Conservation (phyloP, 2,888 invertebrate species). For the Metallyticus violacea region DNA sequence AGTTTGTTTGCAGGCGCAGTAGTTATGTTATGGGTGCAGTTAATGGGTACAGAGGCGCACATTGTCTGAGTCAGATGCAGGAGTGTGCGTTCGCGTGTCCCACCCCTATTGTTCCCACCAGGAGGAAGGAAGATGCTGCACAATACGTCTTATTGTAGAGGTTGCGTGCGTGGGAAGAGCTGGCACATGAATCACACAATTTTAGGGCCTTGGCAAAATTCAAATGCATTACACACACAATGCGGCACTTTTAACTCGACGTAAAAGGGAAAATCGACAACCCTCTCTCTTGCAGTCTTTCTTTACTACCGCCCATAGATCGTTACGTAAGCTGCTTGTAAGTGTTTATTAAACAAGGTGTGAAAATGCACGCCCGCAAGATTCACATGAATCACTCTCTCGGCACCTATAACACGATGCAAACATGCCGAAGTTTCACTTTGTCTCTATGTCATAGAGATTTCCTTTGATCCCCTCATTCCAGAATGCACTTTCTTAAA, state of each 20-base stretch:
- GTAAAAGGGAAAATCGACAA: neutral
- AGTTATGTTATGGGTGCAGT: neutral
- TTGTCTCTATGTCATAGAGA: neutral
- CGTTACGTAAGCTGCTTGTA: neutral
- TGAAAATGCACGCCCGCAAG: neutral
- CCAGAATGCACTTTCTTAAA: no score
- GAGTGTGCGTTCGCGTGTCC: neutral
- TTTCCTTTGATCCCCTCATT: no score
- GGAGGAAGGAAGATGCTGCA: neutral
- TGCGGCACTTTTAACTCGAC: neutral
- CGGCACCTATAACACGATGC: neutral
- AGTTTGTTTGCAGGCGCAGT: neutral
- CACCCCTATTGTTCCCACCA: neutral
- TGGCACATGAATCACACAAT: neutral
- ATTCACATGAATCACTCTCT: neutral
- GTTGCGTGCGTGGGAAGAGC: neutral
- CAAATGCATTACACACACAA: neutral
- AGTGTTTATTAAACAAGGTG: neutral
- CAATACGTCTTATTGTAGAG: neutral
- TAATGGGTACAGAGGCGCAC: neutral
- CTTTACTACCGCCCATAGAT: neutral
- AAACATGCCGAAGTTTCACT: neutral
- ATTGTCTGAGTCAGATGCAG: constrained; percentile 1
- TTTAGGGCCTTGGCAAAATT: neutral
- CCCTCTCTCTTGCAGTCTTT: neutral